phyloP scores from a whole-genome alignment of 1,140 invertebrate genomes.

The Aphidius gifuensis region DNA sequence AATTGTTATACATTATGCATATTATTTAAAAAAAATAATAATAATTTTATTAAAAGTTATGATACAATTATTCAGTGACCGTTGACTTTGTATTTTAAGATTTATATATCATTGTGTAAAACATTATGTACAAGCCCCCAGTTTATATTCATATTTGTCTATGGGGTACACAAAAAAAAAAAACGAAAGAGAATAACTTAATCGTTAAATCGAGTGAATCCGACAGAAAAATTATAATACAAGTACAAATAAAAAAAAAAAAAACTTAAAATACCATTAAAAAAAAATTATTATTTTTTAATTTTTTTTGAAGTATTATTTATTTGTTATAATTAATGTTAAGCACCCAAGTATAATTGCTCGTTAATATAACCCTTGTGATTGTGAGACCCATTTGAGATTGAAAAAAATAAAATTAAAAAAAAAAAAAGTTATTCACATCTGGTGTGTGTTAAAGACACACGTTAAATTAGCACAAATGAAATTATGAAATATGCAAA shows the following conservation, averaged over 20 bases:
- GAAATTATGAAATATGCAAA: background rate
- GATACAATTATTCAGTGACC: too few relatives aligned
- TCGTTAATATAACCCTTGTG: constrained; percentile 34
- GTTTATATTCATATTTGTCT: background rate
- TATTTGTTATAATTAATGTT: constrained; percentile 39
- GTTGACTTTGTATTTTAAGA: too few relatives aligned
- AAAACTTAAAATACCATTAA: too few relatives aligned
- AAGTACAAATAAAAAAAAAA: constrained; percentile 28
- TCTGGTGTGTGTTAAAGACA: constrained; percentile 27
- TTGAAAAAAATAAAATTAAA: too few relatives aligned
- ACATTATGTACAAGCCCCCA: background rate
- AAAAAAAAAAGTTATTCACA: constrained; percentile 18
- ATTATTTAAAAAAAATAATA: too few relatives aligned
- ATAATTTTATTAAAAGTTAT: too few relatives aligned
- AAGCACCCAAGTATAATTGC: constrained; percentile 40
- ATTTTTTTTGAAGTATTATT: constrained; percentile 12
- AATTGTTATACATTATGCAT: too few relatives aligned
- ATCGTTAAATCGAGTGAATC: constrained; percentile 51
- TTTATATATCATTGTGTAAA: too few relatives aligned
- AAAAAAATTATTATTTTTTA: background rate
- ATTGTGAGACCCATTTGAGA: too few relatives aligned
- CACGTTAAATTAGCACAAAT: background rate
- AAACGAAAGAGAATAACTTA: constrained; percentile 29
- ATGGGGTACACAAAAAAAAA: background rate
- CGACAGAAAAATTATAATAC: constrained; percentile 37